Percentiles rank a stretch among this genome's conserved stretches.
phyloP scores from a whole-genome alignment of 2,797 vertebrate species.

The Paramormyrops hopkinsi region DNA sequence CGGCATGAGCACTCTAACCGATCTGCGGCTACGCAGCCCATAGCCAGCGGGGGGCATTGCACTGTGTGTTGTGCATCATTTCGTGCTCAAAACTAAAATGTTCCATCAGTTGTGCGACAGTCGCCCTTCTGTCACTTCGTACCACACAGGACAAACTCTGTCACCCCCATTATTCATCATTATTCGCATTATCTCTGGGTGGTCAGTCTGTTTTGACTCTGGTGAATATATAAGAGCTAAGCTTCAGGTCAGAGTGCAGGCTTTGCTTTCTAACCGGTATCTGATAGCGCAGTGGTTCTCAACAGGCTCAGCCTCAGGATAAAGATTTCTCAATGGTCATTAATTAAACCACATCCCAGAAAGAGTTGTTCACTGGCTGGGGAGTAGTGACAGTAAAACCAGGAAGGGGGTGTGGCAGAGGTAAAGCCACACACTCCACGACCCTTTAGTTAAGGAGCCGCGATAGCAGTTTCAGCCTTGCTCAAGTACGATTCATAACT shows the following conservation, averaged over 20 bases:
- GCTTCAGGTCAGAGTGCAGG: not conserved
- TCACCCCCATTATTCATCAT: not conserved
- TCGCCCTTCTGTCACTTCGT: not conserved
- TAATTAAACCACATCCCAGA: not conserved
- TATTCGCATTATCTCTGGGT: not conserved
- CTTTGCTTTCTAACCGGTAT: not conserved
- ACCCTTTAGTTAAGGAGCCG: not conserved
- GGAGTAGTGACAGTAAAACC: not conserved
- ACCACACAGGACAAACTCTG: not conserved
- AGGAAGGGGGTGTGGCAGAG: not conserved
- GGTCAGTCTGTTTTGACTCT: not conserved
- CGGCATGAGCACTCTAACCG: not conserved
- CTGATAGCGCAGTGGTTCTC: not conserved
- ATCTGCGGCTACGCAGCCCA: not conserved
- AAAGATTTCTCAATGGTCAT: not conserved
- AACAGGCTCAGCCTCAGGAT: not conserved
- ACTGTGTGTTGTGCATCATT: not conserved
- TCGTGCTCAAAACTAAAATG: not conserved
- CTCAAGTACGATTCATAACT: not conserved
- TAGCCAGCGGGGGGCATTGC: not conserved
- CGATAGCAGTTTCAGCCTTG: not conserved
- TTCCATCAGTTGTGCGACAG: not conserved
- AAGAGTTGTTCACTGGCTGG: not conserved
- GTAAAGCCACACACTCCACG: not conserved
- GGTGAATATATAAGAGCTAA: not conserved